A percentile compares a stretch with the other conserved stretches of the same genome.
Conservation (phyloP, 2,888 invertebrate genomes). For the Scaptomyza tumidula region DNA sequence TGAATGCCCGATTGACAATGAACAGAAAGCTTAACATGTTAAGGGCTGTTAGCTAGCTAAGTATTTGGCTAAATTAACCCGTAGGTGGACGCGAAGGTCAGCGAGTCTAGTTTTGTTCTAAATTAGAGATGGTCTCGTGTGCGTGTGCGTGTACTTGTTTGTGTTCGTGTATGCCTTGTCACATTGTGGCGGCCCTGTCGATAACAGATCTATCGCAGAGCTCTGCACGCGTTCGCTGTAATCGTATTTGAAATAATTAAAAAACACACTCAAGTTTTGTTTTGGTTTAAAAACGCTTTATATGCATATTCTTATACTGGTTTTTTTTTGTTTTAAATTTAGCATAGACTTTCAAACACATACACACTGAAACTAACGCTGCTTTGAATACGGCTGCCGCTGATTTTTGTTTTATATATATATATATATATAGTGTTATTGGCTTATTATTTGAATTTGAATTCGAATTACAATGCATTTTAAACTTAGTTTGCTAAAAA, state of each 20-base stretch:
- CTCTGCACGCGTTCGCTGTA: neutral
- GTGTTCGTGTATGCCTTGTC: neutral
- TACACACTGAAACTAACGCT: slow-evolving; percentile 75
- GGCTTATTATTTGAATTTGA: slow-evolving; percentile 52
- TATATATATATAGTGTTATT: slow-evolving; percentile 41
- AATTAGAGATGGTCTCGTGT: slow-evolving; percentile 18
- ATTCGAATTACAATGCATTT: slow-evolving; percentile 70
- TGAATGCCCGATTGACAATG: slow-evolving; percentile 78
- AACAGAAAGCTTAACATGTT: slow-evolving; percentile 78
- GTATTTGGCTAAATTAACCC: slow-evolving; percentile 59
- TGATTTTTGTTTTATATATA: slow-evolving; percentile 26
- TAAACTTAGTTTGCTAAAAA: slow-evolving; percentile 68
- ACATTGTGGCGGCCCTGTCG: slow-evolving; percentile 9
- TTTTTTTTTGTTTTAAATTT: slow-evolving; percentile 63
- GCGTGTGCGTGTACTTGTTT: neutral
- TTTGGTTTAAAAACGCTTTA: slow-evolving; percentile 71
- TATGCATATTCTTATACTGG: slow-evolving; percentile 66
- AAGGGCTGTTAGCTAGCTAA: slow-evolving; percentile 55
- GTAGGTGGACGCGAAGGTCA: slow-evolving; percentile 18
- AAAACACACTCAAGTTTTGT: slow-evolving; percentile 3
- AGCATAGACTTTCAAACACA: slow-evolving; percentile 80
- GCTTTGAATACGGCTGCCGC: slow-evolving; percentile 31
- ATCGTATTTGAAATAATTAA: slow-evolving; percentile 17
- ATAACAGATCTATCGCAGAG: slow-evolving; percentile 7
- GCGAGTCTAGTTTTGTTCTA: neutral